phyloP scores from a whole-genome alignment of 2,113 vertebrate species.

The cattle (Bos taurus) region ARS-UCD2.0 NC_037331.1:67993001-67993500 shows the following conservation, averaged over 20 bases:
- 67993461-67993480: background rate
- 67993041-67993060: slow-evolving; percentile 92
- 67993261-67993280: background rate
- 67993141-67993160: slow-evolving; percentile 17
- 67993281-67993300: background rate
- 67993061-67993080: slow-evolving; percentile 95
- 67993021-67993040: slow-evolving; percentile 93
- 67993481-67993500: background rate
- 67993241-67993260: slow-evolving; percentile 14
- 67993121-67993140: slow-evolving; percentile 40
- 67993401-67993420: background rate
- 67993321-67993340: slow-evolving; percentile 24
- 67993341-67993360: slow-evolving; percentile 55
- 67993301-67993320: background rate
- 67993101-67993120: slow-evolving; percentile 75
- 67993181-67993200: background rate
- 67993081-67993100: slow-evolving; percentile 97
- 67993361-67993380: slow-evolving; percentile 30
- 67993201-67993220: background rate
- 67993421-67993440: background rate
- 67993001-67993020: slow-evolving; percentile 97
- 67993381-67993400: slow-evolving; percentile 3
- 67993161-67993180: slow-evolving; percentile 44
- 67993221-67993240: background rate
- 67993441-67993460: background rate